phyloP scores from a whole-genome alignment of 2,797 vertebrate genomes.

The Silurus aristotelis region DNA sequence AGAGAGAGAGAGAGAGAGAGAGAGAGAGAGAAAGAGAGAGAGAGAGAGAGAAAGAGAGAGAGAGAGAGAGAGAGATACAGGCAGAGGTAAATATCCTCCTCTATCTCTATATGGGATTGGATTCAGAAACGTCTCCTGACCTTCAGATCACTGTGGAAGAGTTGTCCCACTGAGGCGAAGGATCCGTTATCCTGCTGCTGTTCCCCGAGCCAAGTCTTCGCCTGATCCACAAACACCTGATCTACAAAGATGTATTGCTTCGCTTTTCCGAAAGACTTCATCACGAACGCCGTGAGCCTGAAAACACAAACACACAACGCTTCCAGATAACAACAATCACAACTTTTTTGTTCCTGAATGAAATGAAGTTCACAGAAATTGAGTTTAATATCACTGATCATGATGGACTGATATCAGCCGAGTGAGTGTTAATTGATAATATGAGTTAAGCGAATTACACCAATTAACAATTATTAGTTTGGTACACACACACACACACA shows the following conservation, averaged over 20 bases:
- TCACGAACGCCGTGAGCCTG: slow-evolving; percentile 87
- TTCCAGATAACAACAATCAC: too few relatives aligned
- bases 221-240: slow-evolving; percentile 67
- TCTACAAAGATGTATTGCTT: slow-evolving; percentile 77
- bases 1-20: slow-evolving; percentile 10
- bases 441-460: too few relatives aligned
- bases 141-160: slow-evolving; percentile 82
- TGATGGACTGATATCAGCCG: too few relatives aligned
- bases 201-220: slow-evolving; percentile 72
- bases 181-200: slow-evolving; percentile 60
- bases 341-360: too few relatives aligned
- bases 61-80: too few relatives aligned
- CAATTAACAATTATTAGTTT: too few relatives aligned
- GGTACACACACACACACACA: too few relatives aligned
- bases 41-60: background rate
- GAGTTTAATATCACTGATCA: too few relatives aligned
- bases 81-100: too few relatives aligned
- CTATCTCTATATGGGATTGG: background rate
- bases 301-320: background rate
- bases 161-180: slow-evolving; percentile 73
- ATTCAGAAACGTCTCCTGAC: slow-evolving; percentile 52
- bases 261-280: slow-evolving; percentile 83
- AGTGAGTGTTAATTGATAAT: too few relatives aligned
- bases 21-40: slow-evolving; percentile 5
- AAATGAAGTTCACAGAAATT: too few relatives aligned